These are phyloP conservation scores for Nestor notabilis DNA, from an alignment of 2,113 vertebrate genomes.

Conservation along the genomic window DNA sequence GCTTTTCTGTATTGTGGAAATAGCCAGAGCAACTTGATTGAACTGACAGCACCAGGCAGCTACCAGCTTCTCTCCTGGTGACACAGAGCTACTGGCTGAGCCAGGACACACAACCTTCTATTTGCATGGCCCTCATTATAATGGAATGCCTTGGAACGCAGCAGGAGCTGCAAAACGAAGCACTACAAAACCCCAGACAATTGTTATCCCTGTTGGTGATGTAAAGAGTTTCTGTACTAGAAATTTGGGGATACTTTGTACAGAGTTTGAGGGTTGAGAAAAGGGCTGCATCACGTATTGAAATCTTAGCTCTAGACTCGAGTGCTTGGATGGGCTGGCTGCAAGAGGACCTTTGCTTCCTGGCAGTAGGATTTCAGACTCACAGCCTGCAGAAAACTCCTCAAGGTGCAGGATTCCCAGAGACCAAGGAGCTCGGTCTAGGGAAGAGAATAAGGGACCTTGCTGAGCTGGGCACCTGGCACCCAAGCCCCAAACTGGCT, in stretches of 20 bases:
- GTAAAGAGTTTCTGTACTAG: neutral
- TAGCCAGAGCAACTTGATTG: accelerated
- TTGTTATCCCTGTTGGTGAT: neutral
- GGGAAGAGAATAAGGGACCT: neutral
- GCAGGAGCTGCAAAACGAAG: neutral
- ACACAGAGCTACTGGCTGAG: neutral
- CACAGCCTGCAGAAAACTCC: neutral
- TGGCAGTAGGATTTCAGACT: neutral
- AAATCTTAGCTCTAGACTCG: accelerated
- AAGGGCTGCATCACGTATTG: accelerated
- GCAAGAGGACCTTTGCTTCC: neutral
- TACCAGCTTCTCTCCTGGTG: neutral
- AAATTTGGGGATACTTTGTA: neutral
- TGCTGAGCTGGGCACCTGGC: neutral
- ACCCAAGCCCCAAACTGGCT: accelerated
- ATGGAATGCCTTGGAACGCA: neutral
- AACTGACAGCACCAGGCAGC: neutral
- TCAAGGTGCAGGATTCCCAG: neutral
- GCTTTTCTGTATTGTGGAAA: neutral
- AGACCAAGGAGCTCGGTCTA: too few relatives aligned
- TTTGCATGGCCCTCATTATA: neutral
- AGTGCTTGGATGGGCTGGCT: neutral
- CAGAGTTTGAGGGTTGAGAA: neutral
- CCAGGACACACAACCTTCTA: neutral
- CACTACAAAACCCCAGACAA: neutral